Evolutionary conservation across 2,888 invertebrate species (phyloP).

Genomic region (Spisula solida): DNA sequence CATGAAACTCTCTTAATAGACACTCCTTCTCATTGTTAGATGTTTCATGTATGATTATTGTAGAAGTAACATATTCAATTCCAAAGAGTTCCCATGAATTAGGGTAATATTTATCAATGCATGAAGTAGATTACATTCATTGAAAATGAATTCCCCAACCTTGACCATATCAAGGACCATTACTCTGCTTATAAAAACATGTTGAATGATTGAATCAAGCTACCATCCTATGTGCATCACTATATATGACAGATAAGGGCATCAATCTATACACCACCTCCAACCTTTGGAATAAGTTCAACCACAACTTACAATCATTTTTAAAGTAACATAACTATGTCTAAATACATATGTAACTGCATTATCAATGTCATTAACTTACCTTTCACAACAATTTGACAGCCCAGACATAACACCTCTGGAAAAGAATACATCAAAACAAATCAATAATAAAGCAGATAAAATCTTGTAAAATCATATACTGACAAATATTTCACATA

Average conservation of each 20-base stretch:
- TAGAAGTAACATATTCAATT: not conserved
- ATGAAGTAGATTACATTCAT: not conserved
- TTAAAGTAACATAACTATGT: not conserved
- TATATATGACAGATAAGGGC: no score
- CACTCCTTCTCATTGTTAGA: not conserved
- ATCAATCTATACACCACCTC: no score
- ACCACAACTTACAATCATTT: not conserved
- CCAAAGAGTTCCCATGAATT: no score
- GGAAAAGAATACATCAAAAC: slow-evolving; percentile 27
- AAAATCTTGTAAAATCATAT: no score
- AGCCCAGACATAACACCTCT: slow-evolving; percentile 65
- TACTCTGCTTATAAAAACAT: no score
- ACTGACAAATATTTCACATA: no score
- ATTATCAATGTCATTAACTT: no score
- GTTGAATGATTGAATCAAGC: no score
- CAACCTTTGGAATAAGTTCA: no score
- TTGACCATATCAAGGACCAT: not conserved
- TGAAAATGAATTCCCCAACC: not conserved
- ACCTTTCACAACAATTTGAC: slow-evolving; percentile 66
- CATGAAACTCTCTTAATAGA: not conserved
- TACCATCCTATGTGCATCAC: no score
- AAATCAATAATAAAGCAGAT: not conserved
- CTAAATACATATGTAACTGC: no score
- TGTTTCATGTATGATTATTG: not conserved
- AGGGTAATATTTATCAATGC: not conserved